Conservation (phyloP, 2,888 invertebrate species). For the Chrysolina americana region DNA sequence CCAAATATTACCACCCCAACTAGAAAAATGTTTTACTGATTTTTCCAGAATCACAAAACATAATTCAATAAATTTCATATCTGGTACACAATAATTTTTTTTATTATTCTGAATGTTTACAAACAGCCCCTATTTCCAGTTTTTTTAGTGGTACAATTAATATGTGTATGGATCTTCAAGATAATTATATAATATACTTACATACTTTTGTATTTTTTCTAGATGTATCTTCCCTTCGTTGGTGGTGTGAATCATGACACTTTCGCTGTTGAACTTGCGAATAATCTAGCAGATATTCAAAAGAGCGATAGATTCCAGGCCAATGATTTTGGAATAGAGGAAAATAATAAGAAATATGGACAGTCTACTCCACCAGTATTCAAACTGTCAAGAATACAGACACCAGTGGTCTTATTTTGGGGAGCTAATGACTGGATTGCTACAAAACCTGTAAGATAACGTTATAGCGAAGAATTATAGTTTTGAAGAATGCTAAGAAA, state of each 20-base stretch:
- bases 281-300: constrained; percentile 12
- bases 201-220: background rate
- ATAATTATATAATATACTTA: too few species aligned
- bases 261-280: background rate
- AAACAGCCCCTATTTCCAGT: too few species aligned
- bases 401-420: constrained; percentile 35
- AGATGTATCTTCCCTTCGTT: constrained; percentile 1
- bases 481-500: too few species aligned
- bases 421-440: constrained; percentile 41
- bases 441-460: constrained; percentile 32
- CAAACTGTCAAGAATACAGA: constrained; percentile 33
- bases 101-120: too few species aligned
- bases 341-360: constrained; percentile 34
- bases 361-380: constrained; percentile 30
- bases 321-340: constrained; percentile 29
- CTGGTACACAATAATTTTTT: too few species aligned
- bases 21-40: too few species aligned
- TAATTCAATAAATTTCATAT: too few species aligned
- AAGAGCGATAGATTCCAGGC: background rate
- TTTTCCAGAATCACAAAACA: too few species aligned
- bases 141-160: too few species aligned
- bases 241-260: constrained; percentile 10
- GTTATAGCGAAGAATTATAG: background rate
- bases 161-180: too few species aligned
- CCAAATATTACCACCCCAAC: too few species aligned